Conservation (phyloP, 2,888 invertebrate species). For the Lasioglossum morio region DNA sequence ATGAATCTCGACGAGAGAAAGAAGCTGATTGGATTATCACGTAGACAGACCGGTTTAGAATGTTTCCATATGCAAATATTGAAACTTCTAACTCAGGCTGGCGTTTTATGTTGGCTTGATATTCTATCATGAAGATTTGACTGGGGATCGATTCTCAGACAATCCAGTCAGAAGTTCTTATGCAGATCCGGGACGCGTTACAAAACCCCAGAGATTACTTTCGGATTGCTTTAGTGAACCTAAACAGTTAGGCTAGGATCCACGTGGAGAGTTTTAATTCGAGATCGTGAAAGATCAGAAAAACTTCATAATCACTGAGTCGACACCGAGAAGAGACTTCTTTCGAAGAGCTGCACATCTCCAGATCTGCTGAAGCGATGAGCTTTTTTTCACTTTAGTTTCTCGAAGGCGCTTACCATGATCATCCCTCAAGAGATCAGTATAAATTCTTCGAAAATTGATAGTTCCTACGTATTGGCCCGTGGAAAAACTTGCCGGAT, state of each 20-base stretch:
- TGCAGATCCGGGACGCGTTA: neutral
- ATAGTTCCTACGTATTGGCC: neutral
- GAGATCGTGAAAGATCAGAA: neutral
- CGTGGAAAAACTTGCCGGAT: neutral
- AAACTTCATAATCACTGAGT: neutral
- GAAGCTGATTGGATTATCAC: neutral
- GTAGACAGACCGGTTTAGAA: neutral
- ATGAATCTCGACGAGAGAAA: neutral
- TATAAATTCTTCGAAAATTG: slow-evolving; percentile 10
- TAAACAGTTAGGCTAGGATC: neutral
- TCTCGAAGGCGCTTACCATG: neutral
- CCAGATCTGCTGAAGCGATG: neutral
- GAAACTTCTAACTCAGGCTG: neutral
- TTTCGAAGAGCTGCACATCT: neutral
- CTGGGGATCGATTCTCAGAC: neutral
- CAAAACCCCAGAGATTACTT: neutral
- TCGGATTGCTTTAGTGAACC: neutral
- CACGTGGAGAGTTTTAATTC: neutral
- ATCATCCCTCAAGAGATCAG: slow-evolving; percentile 1
- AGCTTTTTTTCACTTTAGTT: neutral
- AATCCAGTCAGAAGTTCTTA: neutral
- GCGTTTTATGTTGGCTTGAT: no score
- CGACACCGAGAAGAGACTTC: neutral
- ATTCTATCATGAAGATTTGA: neutral
- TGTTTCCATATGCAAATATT: no score